A percentile compares a stretch with the other conserved stretches of the same genome.
Conservation (phyloP, 2,797 vertebrate genomes). For the Mus spretus region DNA sequence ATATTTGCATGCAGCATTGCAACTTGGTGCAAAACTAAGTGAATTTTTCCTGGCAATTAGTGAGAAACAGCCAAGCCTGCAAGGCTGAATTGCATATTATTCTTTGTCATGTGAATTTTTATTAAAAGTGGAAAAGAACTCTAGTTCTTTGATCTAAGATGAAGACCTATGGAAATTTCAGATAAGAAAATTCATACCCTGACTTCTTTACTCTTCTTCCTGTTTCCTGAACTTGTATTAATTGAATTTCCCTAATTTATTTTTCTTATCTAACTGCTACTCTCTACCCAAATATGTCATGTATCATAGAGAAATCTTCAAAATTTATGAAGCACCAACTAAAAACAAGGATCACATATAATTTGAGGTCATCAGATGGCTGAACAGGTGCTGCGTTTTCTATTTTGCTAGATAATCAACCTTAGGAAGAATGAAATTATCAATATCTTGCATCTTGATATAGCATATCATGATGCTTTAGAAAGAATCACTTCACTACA, state of each 20-base stretch:
- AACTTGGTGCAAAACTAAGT: neutral
- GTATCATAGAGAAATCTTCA: neutral
- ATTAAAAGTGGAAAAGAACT: neutral
- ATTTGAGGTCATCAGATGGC: neutral
- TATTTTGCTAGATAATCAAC: conserved; percentile 16
- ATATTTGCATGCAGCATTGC: neutral
- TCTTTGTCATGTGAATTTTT: conserved; percentile 24
- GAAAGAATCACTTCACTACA: neutral
- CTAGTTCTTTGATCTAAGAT: neutral
- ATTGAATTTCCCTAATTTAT: neutral
- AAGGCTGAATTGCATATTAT: neutral
- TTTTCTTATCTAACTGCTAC: neutral
- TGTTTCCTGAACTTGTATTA: conserved; percentile 20
- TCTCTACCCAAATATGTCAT: neutral
- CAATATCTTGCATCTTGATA: neutral
- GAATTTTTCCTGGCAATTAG: conserved; percentile 7
- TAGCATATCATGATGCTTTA: neutral
- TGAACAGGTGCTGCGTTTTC: conserved; percentile 24
- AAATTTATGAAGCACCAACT: conserved; percentile 17
- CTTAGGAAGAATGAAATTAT: neutral
- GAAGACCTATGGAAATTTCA: conserved; percentile 35
- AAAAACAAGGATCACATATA: conserved; percentile 31
- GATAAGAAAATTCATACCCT: neutral
- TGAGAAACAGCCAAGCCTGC: neutral
- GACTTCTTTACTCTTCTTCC: neutral